phyloP scores from a whole-genome alignment of 2,888 invertebrate genomes.

The Chloromyia formosa region DNA sequence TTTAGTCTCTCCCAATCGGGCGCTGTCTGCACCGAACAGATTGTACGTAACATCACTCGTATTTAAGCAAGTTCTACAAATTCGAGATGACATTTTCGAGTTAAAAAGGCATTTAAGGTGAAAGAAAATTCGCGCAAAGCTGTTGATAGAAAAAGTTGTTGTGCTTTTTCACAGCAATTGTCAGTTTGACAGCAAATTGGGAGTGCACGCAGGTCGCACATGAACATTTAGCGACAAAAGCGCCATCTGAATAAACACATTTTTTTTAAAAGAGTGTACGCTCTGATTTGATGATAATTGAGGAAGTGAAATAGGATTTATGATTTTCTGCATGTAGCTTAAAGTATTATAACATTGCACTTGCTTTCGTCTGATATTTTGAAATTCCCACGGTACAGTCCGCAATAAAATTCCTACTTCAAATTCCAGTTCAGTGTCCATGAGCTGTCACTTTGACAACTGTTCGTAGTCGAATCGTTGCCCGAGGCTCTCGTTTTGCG shows the following conservation, averaged over 20 bases:
- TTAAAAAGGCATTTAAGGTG: not conserved
- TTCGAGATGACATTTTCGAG: constrained; percentile 8
- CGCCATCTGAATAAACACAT: constrained; percentile 20
- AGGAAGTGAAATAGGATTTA: no score
- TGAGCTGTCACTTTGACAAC: not conserved
- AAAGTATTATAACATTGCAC: no score
- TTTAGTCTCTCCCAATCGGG: not conserved
- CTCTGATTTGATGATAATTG: no score
- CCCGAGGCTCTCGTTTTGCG: not conserved
- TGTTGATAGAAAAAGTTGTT: constrained; percentile 23
- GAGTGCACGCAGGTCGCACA: no score
- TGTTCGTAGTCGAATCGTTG: not conserved
- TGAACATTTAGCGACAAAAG: no score
- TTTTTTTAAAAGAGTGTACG: not conserved
- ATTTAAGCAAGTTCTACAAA: constrained; percentile 20
- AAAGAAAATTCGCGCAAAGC: not conserved
- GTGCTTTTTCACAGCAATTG: not conserved
- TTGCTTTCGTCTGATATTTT: no score
- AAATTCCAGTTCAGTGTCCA: constrained; percentile 12
- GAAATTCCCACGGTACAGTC: no score
- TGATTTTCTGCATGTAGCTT: no score
- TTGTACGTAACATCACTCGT: not conserved
- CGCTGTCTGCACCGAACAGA: not conserved
- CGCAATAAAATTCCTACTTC: no score
- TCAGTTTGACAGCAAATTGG: constrained; percentile 17